These are phyloP conservation scores for Manis pentadactyla DNA, from an alignment of 2,797 vertebrate species.

Conservation along the genomic window DNA sequence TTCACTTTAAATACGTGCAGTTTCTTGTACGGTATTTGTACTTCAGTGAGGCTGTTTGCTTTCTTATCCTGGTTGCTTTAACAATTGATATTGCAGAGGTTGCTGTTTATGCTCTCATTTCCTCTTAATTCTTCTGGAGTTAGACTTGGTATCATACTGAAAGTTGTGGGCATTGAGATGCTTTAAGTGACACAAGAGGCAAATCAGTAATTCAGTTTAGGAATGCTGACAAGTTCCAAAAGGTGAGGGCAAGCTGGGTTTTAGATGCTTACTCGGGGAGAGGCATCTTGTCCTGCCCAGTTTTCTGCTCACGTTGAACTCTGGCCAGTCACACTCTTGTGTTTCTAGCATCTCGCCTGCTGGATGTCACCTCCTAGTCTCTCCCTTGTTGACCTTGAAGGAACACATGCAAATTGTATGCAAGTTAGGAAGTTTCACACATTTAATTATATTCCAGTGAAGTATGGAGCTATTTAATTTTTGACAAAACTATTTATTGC, in stretches of 20 bases:
- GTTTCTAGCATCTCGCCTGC: not conserved
- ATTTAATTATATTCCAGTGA: slow-evolving; percentile 60
- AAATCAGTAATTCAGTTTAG: not conserved
- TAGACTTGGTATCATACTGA: not conserved
- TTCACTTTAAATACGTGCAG: not conserved
- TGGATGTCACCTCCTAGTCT: not conserved
- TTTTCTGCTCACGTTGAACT: not conserved
- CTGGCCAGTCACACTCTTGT: not conserved
- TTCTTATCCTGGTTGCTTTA: not conserved
- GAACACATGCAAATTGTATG: slow-evolving; percentile 35
- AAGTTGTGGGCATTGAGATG: not conserved
- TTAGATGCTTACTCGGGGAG: not conserved
- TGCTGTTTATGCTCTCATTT: not conserved
- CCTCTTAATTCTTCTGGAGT: not conserved
- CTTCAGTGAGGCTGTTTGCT: not conserved
- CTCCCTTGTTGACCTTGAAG: not conserved
- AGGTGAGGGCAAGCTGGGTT: not conserved
- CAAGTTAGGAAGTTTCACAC: slow-evolving; percentile 54
- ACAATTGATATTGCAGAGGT: not conserved
- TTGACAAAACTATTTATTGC: slow-evolving; percentile 2
- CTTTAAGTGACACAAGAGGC: not conserved
- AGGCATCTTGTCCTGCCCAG: not conserved
- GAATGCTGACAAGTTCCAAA: not conserved
- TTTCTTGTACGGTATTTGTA: not conserved
- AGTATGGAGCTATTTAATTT: slow-evolving; percentile 54